Evolutionary conservation across 2,113 vertebrate genomes (phyloP), one percentile per base, ranked within the genome.

Genomic region (Ictalurus furcatus): DNA sequence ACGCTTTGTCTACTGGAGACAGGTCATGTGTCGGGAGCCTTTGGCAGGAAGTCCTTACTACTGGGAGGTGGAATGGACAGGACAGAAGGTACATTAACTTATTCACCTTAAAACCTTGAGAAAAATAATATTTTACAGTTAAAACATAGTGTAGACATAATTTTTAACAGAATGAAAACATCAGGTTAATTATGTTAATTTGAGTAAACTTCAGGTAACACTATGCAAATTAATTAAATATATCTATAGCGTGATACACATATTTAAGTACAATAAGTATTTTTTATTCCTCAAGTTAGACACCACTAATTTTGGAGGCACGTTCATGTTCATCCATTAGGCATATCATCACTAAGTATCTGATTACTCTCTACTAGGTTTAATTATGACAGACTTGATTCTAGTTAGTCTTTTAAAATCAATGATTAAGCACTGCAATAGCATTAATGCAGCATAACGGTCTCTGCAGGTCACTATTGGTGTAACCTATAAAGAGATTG

Each of bases 1-100:
- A 5, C 95, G 96, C 61, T 96, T 96, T 90, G n/a, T 78, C 1
- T 96, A 91, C 93, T 96, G 95, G 96, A 94, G 95, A 40, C 96
- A 96, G 90, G 92, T 96, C 61, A 92, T 96, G 81, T 95, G 96
- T 91, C 92, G 58, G 61, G 94, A 96, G 91, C 86, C 93, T 0
- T 88, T 96, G 91, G 94, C 89, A 19, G 95, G 95, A 52, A 94
- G 95, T 86, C 95, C 95, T 6, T 95, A 94, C 90, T 96, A 96
- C 93, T 96, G 95, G 95, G 96, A 96, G 90, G 91, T 95, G 91
- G 95, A 96, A 92, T 96, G 96, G 96, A 96, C 90, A 0, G 95
- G 95, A 23, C 93, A 92, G 34, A 96, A 95, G 94, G 95, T 95
- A 85, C 48, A 25, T 3, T 23, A 79, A 79, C 52, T 19, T 56